Conservation (phyloP, 2,113 vertebrate genomes). For the Poecilia latipinna region DNA sequence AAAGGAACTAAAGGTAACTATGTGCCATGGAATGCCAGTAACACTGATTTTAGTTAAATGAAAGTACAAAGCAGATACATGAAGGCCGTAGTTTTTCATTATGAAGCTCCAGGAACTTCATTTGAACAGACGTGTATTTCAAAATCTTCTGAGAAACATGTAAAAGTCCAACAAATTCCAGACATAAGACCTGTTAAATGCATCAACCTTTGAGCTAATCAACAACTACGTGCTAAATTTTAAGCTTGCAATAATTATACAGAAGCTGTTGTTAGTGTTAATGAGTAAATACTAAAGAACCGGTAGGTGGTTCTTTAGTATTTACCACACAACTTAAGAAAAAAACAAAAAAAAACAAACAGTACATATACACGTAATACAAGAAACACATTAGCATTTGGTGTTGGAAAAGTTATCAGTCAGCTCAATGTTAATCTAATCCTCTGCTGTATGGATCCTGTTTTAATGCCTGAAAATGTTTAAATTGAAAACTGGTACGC, state of each 20-base stretch:
- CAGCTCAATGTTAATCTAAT: too few species aligned
- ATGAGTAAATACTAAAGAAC: too few species aligned
- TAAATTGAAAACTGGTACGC: background rate
- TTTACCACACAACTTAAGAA: too few species aligned
- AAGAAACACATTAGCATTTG: too few species aligned
- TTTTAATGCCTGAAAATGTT: too few species aligned
- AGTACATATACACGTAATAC: too few species aligned
- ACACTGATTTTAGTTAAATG: conserved; percentile 1
- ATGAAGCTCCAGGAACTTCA: background rate
- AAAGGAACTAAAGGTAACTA: conserved; percentile 24
- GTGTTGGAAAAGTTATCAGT: too few species aligned
- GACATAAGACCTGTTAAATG: background rate
- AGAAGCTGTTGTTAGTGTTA: background rate
- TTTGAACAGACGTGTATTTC: too few species aligned
- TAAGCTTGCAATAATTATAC: background rate
- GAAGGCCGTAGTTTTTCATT: background rate
- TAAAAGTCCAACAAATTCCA: background rate
- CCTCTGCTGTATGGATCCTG: too few species aligned
- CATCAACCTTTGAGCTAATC: background rate
- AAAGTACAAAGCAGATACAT: conserved; percentile 10
- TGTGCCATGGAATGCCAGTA: conserved; percentile 37
- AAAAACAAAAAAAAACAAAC: too few species aligned
- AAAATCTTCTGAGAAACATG: background rate
- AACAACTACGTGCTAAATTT: background rate
- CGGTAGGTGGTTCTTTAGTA: too few species aligned